Base-by-base conservation (phyloP, 2,797 vertebrate species). In the Brachyalestes nurse region DNA sequence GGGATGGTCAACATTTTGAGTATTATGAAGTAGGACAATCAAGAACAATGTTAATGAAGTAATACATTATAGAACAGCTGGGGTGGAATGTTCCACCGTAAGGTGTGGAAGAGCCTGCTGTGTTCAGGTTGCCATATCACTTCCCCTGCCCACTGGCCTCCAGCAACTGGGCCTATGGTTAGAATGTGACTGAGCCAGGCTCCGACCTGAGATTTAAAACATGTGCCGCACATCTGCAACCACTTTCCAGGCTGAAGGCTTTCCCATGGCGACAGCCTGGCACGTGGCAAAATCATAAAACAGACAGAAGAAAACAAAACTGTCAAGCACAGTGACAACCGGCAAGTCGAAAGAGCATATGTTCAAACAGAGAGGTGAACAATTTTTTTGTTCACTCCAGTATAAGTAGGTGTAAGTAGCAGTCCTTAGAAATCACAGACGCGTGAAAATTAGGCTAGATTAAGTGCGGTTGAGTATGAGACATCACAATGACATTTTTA, bases 101-200 rank as follows among this genome's bases (percentile, higher is more conserved):
- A 85, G 93, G 94, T 94, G 95, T 90, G 90, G 84, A 87, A 91
- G 94, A 93, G 89, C 64, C 42, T 88, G 90, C 90, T 67, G 86
- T 90, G 88, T 82, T 92, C 90, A 91, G 93, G 94, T 92, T 94
- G 94, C 92, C 92, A 93, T 94, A 93, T 93, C 94, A 70, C 74
- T 70, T 75, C 55, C 73, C 91, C 88, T 86, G 90, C 90, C 92
- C 93, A 93, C 92, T 88, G 67, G 79, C 85, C 84, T 91, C 78
- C 78, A 86, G 71, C 87, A 86, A 87, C 84, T 51, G 75, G 25
- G 61, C 86, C 57, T 25, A 85, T 79, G 6, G 89, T 89, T 89
- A 88, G 77, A 88, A 82, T 81, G 86, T 84, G 79, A 86, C 86
- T 75, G 58, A 87, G 82, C 81, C 83, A 82, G 85, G 85, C 86